Evolutionary conservation across 2,113 vertebrate genomes (phyloP).

Genomic region (Chaenocephalus aceratus): DNA sequence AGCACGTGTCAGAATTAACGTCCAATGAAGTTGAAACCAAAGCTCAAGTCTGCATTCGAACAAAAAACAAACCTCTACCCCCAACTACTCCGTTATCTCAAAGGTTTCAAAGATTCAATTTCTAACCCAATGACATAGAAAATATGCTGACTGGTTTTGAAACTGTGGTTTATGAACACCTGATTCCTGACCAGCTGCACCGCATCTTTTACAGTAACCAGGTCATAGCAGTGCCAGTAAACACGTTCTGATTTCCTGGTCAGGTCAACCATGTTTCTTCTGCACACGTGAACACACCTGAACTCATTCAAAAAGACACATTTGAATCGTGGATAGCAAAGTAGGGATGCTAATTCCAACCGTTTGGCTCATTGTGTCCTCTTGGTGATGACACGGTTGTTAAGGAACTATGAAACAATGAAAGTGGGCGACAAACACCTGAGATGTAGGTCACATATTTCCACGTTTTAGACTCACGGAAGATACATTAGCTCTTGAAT

Average conservation of each 20-base stretch:
- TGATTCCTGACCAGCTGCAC: background rate
- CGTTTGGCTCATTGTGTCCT: background rate
- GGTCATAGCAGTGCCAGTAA: background rate
- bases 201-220: background rate
- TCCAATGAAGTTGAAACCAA: background rate
- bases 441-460: slow-evolving; percentile 56
- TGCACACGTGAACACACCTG: background rate
- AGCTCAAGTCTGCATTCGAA: background rate
- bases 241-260: background rate
- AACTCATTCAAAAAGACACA: background rate
- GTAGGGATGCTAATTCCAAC: background rate
- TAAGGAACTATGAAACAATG: background rate
- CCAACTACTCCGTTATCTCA: background rate
- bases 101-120: background rate
- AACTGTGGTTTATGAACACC: background rate
- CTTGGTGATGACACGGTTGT: slow-evolving; percentile 15
- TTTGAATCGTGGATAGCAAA: background rate
- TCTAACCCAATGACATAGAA: no score
- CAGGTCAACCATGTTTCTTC: background rate
- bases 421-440: slow-evolving; percentile 48
- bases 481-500: background rate
- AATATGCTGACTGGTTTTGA: background rate
- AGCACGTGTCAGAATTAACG: no score
- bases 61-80: no score
- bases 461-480: background rate